Percentiles rank a stretch among this genome's conserved stretches.
Conservation (phyloP, 1,140 invertebrate genomes). For the Rhynchophorus ferrugineus region DNA sequence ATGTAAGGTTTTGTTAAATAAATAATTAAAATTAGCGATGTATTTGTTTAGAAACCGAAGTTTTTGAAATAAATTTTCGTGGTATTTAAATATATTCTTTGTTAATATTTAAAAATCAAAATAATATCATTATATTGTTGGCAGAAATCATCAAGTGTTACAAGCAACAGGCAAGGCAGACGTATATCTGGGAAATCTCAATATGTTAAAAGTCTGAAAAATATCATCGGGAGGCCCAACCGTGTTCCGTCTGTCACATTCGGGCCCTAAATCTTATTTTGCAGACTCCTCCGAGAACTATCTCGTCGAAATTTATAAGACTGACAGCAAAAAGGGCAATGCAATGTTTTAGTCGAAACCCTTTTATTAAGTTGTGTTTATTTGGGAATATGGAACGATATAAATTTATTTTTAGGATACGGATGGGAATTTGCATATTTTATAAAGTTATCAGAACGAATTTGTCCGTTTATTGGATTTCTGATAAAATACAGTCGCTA, state of each 20-base stretch:
- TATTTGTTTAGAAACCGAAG: too few relatives aligned
- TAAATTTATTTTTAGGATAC: conserved; percentile 18
- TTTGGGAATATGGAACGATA: conserved; percentile 18
- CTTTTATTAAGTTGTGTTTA: conserved; percentile 23
- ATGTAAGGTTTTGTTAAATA: too few relatives aligned
- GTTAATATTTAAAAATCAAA: too few relatives aligned
- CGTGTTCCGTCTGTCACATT: conserved; percentile 19
- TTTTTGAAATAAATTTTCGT: too few relatives aligned
- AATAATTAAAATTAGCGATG: too few relatives aligned
- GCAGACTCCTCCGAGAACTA: conserved; percentile 21
- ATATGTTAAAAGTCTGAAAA: conserved; percentile 9
- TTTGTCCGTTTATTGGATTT: too few relatives aligned
- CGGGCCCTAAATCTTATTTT: conserved; percentile 19
- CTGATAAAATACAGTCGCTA: too few relatives aligned
- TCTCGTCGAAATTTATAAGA: conserved; percentile 21
- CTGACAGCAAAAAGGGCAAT: conserved; percentile 13
- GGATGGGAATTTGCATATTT: conserved; percentile 6
- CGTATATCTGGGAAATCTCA: too few relatives aligned
- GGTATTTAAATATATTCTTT: too few relatives aligned
- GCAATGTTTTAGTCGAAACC: conserved; percentile 5
- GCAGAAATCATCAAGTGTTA: too few relatives aligned
- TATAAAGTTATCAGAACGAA: conserved; percentile 3
- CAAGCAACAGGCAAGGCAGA: too few relatives aligned
- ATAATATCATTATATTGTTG: too few relatives aligned
- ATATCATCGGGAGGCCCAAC: not conserved